Base-by-base conservation (phyloP, 2,888 invertebrate genomes). In the Altica lythri region DNA sequence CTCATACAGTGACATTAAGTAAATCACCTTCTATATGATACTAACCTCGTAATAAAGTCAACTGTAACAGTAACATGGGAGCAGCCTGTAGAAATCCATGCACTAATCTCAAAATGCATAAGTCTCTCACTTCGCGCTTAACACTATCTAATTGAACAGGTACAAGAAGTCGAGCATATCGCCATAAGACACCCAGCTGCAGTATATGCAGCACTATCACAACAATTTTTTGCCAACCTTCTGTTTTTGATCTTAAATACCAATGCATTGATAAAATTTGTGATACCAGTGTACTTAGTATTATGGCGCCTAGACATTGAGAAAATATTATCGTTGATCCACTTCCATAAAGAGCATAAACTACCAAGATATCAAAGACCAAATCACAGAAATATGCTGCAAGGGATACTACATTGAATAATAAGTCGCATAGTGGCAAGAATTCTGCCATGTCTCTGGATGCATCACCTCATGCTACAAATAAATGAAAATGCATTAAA, bases 371-470 rank as follows among this genome's bases (percentile, higher is more conserved):
- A 76, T 93, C 92, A 75, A 93, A 93, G 4, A 92, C 91, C 59
- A 92, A 86, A 80, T 92, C 92, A 80, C 92, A 92, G 77, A 93
- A 93, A 75, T 93, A 92, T 16, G 90, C 90, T 53, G 91, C 91
- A 65, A 93, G 79, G 40, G 92, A 92, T 67, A 92, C 91, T 74
- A 93, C 89, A 78, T 93, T 93, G 81, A 93, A 93, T 40, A 93
- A 81, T 62, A 92, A 89, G 79, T 93, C 93, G 82, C 93, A 93
- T 74, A 93, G 83, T 65, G 92, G 92, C 77, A 93, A 82, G 77
- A 92, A 92, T 81, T 93, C 92, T 77, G 86, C 86, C 88, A 83
- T 83, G 68, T 68, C 72, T 72, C 62, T 55, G 32, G 47, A 52
- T 63, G 60, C 56, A 65, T 72, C 73, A 73, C 75, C 69, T 68